These are phyloP conservation scores for Drosophila kikkawai DNA, from an alignment of 1,140 invertebrate genomes.

Conservation along the genomic window DNA sequence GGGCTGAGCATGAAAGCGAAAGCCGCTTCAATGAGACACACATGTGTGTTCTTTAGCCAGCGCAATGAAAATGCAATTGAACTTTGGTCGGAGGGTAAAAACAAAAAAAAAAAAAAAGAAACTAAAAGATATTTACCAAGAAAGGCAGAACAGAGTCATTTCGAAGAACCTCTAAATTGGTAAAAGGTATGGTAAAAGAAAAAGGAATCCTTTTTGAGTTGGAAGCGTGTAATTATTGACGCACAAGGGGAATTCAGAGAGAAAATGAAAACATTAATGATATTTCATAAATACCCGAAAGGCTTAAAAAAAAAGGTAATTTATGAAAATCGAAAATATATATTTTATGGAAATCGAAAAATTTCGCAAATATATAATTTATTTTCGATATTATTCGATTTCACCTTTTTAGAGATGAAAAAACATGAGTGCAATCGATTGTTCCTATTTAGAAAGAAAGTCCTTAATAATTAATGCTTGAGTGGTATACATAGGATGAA, in stretches of 20 bases:
- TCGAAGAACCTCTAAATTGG: not conserved
- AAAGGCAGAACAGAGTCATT: not conserved
- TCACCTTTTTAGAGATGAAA: not conserved
- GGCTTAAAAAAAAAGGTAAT: no score
- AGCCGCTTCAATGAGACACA: slow-evolving; percentile 42
- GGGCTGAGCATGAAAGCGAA: slow-evolving; percentile 64
- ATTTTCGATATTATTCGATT: no score
- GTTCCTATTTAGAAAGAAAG: not conserved
- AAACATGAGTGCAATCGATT: not conserved
- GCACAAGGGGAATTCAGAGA: fast-evolving
- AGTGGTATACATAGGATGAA: not conserved
- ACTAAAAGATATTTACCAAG: not conserved
- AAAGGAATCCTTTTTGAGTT: not conserved
- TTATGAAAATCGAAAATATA: no score
- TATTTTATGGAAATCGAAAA: no score
- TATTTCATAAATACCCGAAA: not conserved
- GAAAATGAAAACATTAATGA: not conserved
- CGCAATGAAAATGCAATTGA: slow-evolving; percentile 17
- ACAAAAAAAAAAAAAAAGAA: not conserved
- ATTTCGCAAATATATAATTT: no score
- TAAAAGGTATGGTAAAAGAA: not conserved
- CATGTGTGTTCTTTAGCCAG: slow-evolving; percentile 5
- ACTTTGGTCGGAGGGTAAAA: slow-evolving; percentile 13
- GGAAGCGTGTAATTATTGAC: not conserved
- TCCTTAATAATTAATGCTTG: no score